Evolutionary conservation across 2,888 invertebrate genomes (phyloP).

Genomic region (Leucoma salicis): DNA sequence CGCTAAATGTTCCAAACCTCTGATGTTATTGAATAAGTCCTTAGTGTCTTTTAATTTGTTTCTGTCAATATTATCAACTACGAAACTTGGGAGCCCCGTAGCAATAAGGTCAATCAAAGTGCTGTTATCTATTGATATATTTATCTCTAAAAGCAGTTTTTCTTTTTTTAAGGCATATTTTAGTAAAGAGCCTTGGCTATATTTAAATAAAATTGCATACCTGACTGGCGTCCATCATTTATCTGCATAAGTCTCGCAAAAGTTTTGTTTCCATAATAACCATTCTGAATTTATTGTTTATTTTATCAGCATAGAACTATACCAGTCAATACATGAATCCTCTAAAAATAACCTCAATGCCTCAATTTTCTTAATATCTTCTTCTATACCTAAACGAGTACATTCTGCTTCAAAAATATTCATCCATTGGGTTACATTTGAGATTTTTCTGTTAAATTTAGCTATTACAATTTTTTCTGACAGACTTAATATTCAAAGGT

Average conservation of each 20-base stretch:
- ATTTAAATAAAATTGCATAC: slow-evolving; percentile 25
- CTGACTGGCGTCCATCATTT: slow-evolving; percentile 24
- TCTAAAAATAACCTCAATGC: slow-evolving; percentile 15
- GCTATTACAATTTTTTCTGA: slow-evolving; percentile 7
- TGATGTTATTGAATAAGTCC: slow-evolving; percentile 16
- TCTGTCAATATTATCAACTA: slow-evolving; percentile 19
- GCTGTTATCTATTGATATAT: slow-evolving; percentile 11
- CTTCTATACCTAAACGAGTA: slow-evolving; percentile 9
- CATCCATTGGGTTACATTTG: slow-evolving; percentile 22
- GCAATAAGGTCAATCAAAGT: slow-evolving; percentile 11
- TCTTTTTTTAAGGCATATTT: slow-evolving; percentile 25
- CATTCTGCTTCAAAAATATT: slow-evolving; percentile 20
- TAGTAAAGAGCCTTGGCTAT: slow-evolving; percentile 1
- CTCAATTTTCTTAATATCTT: slow-evolving; percentile 21
- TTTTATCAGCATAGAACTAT: slow-evolving; percentile 19
- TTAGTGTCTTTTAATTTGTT: slow-evolving; percentile 12
- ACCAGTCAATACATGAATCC: slow-evolving; percentile 17
- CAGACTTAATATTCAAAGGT: neutral
- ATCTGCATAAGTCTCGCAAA: slow-evolving; percentile 22
- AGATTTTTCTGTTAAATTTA: slow-evolving; percentile 13
- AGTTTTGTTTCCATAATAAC: slow-evolving; percentile 16
- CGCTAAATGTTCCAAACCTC: slow-evolving; percentile 11
- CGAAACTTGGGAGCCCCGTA: slow-evolving; percentile 13
- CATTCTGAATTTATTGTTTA: slow-evolving; percentile 18
- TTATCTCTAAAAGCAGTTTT: slow-evolving; percentile 9